Base-by-base conservation (phyloP, 2,113 vertebrate genomes). In the Nycticryphes semicollaris region DNA sequence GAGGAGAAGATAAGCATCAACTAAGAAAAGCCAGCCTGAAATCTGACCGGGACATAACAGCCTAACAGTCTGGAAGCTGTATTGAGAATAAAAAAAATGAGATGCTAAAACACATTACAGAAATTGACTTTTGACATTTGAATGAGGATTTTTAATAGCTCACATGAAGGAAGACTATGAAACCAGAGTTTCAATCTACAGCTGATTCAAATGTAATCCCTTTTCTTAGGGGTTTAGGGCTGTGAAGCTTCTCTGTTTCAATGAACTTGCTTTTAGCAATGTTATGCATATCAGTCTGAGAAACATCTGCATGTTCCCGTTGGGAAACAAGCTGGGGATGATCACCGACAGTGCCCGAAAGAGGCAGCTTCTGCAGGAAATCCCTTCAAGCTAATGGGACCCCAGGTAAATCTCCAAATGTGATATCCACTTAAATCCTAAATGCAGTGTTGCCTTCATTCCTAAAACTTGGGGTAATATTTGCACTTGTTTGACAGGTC, bases 41-140 rank as follows among this genome's bases (percentile, higher is more conserved):
- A 54, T 54, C 28, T 6, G 53, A 30, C 53, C 30, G 28, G 53
- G 10, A 54, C 53, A 16, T 54, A 54, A 30, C 16, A 54, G 89
- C 53, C 28, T 54, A 54, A 30, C 16, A 54, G 89, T 62, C 87
- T 72, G 41, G 87, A 89, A 87, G 87, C 48, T 84, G 35, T 64
- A 79, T 28, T 28, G 84, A 89, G 37, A 87, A 82, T 31, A 33
- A 81, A 35, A 86, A 82, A 81, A 83, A 56, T 3, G 5, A 56
- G 48, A 87, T 72, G 72, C 51, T 69, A 81, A 51, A 92, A 81
- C 30, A 90, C 35, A 60, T 80, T 78, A 66, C 24, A 89, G 60
- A 93, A 92, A 82, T 47, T 50, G 86, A 68, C 62, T 82, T 84
- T 30, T 68, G 83, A 92, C 86, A 81, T 87, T 72, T 87, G 86